Conservation (phyloP, 2,113 vertebrate species). For the Solea solea region DNA sequence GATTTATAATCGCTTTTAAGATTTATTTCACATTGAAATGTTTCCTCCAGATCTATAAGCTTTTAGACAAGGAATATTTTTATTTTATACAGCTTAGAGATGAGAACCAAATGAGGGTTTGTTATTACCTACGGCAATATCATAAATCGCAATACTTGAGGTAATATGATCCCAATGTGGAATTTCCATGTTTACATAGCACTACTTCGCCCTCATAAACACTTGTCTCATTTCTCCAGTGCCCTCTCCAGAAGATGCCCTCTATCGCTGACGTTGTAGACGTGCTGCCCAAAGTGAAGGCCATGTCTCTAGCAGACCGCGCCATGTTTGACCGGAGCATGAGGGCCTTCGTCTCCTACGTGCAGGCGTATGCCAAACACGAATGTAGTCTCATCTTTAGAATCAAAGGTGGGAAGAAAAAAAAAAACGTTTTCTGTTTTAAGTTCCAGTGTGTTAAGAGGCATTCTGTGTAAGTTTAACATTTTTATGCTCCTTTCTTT, state of each 20-base stretch:
- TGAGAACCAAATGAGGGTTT: no score
- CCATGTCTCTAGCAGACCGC: constrained; percentile 87
- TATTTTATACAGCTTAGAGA: no score
- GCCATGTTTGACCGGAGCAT: constrained; percentile 92
- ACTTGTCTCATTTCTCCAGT: constrained; percentile 74
- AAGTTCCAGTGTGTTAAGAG: accelerated
- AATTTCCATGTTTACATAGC: no score
- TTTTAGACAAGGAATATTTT: no score
- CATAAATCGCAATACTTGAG: no score
- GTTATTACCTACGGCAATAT: no score
- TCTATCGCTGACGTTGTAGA: constrained; percentile 79
- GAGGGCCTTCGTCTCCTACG: constrained; percentile 90
- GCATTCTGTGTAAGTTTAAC: neutral
- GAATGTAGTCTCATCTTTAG: constrained; percentile 96
- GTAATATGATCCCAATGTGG: no score
- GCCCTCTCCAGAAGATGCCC: constrained; percentile 89
- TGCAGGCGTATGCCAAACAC: constrained; percentile 96
- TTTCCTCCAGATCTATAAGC: no score
- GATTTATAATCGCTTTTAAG: no score
- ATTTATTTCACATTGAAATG: no score
- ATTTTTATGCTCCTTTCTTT: neutral
- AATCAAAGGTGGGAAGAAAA: constrained; percentile 85
- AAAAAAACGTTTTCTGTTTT: neutral
- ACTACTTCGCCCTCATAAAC: no score
- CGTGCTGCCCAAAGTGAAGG: constrained; percentile 87